Percentiles rank a stretch among this genome's conserved stretches.
Conservation (phyloP, 2,888 invertebrate species). For the Morpho helenor region DNA sequence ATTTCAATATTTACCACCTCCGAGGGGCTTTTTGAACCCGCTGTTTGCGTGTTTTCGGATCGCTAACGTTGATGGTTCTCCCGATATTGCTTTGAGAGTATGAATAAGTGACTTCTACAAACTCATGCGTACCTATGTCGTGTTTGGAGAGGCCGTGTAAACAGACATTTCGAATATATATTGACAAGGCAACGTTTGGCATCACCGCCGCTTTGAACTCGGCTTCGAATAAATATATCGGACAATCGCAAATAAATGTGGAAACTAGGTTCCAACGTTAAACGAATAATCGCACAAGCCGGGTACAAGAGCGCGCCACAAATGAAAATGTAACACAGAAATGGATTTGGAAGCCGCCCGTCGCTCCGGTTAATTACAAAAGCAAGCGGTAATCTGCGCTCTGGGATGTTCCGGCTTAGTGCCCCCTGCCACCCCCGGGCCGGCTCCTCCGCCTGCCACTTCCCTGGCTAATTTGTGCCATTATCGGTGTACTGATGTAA, state of each 20-base stretch:
- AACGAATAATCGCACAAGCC: constrained; percentile 59
- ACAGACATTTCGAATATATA: constrained; percentile 34
- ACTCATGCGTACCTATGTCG: constrained; percentile 50
- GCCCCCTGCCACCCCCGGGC: constrained; percentile 45
- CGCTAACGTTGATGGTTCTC: constrained; percentile 69
- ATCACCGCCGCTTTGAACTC: constrained; percentile 16
- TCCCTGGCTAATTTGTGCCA: constrained; percentile 78
- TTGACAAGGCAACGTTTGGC: constrained; percentile 16
- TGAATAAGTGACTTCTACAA: constrained; percentile 70
- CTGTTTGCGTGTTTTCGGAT: constrained; percentile 78
- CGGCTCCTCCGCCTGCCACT: constrained; percentile 60
- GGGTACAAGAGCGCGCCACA: constrained; percentile 66
- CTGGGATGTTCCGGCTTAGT: constrained; percentile 79
- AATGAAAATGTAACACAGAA: constrained; percentile 80
- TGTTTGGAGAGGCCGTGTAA: constrained; percentile 59
- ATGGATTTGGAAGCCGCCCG: constrained; percentile 79
- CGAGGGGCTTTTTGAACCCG: constrained; percentile 77
- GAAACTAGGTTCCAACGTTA: constrained; percentile 49
- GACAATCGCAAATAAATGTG: constrained; percentile 9
- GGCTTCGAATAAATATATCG: constrained; percentile 14
- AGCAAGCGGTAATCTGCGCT: constrained; percentile 80
- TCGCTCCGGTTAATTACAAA: constrained; percentile 80
- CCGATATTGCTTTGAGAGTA: constrained; percentile 72
- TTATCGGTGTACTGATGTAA: constrained; percentile 80
- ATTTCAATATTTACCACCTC: constrained; percentile 78